phyloP scores from a whole-genome alignment of 1,140 invertebrate genomes.

The Bicyclus anynana region DNA sequence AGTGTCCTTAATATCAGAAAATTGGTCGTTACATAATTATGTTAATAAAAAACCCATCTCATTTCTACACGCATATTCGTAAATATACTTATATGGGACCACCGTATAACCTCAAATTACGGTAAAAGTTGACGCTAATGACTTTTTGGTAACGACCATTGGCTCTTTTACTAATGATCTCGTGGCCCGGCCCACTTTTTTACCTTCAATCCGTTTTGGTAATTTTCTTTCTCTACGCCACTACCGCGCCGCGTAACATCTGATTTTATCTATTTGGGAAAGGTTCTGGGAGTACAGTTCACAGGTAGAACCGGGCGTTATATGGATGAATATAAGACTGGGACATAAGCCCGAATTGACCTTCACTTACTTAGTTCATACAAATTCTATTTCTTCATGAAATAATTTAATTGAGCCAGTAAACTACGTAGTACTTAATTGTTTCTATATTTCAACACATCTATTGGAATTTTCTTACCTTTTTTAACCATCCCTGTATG shows the following conservation, averaged over 20 bases:
- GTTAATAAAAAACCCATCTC: conserved; percentile 41
- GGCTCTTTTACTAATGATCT: conserved; percentile 64
- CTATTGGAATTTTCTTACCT: no score
- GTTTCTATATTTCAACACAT: no score
- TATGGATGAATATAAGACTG: no score
- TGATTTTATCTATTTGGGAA: conserved; percentile 6
- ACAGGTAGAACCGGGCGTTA: no score
- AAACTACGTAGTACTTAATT: no score
- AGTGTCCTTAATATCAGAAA: conserved; percentile 53
- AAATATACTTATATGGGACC: conserved; percentile 14
- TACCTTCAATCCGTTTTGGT: conserved; percentile 66
- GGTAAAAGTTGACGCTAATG: conserved; percentile 72
- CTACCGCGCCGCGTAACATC: conserved; percentile 34
- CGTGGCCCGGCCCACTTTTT: conserved; percentile 64
- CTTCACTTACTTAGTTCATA: no score
- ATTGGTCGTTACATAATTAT: conserved; percentile 61
- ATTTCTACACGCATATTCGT: conserved; percentile 15
- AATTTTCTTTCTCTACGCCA: conserved; percentile 61
- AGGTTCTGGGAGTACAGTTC: neutral
- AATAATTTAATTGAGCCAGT: no score
- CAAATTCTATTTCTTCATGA: no score
- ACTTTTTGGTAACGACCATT: conserved; percentile 74
- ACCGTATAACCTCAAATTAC: conserved; percentile 51
- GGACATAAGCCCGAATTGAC: no score
- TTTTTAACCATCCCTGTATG: no score